Conservation (phyloP, 30 jellyfish, hydroid and myxozoan genomes). For the Cassiopea xamachana region DNA sequence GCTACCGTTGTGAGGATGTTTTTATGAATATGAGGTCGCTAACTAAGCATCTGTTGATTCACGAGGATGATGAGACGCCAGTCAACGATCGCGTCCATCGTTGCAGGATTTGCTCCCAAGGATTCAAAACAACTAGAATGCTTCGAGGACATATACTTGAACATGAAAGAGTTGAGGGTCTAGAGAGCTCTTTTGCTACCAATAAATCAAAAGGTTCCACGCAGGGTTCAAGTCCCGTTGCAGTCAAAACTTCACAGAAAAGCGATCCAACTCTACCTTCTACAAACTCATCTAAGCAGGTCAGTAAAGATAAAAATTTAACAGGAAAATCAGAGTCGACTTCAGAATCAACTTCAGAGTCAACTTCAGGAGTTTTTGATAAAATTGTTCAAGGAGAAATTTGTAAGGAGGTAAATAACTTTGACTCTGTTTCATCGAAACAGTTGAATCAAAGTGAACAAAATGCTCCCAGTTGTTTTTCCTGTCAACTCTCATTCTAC, state of each 20-base stretch:
- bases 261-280: background rate
- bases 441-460: background rate
- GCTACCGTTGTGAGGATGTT: constrained; percentile 78
- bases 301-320: no score
- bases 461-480: constrained; percentile 15
- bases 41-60: constrained; percentile 81
- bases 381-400: background rate
- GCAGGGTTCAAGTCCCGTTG: background rate
- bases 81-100: constrained; percentile 24
- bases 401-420: background rate
- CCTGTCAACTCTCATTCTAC: constrained; percentile 32
- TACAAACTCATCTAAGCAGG: no score
- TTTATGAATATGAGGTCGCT: constrained; percentile 80
- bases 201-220: background rate
- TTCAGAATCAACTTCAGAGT: no score
- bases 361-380: background rate
- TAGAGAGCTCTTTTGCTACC: background rate
- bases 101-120: constrained; percentile 67
- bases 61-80: constrained; percentile 58
- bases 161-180: constrained; percentile 32
- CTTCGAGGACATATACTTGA: constrained; percentile 47
- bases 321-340: no score
- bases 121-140: constrained; percentile 56
- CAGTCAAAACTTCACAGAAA: background rate
- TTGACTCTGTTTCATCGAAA: background rate